A percentile compares a stretch with the other conserved stretches of the same genome.
phyloP scores from a whole-genome alignment of 2,113 vertebrate species.

The Irena cyanogastra region DNA sequence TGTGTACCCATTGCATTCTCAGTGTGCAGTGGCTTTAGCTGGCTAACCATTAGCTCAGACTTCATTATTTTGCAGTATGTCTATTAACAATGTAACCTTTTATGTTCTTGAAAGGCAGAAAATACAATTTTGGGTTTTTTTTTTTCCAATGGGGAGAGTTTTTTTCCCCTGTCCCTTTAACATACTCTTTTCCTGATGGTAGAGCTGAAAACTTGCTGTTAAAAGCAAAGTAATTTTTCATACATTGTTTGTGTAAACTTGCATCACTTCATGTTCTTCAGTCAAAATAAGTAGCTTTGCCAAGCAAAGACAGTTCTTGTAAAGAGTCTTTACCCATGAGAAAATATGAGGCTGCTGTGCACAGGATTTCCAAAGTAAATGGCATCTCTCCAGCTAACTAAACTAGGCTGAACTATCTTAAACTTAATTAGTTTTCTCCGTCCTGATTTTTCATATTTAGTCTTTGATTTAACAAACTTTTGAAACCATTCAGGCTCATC shows the following conservation, averaged over 20 bases:
- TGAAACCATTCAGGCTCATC: neutral
- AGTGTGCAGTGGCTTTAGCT: neutral
- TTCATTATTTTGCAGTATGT: neutral
- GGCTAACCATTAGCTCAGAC: neutral
- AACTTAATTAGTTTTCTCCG: neutral
- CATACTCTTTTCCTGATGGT: neutral
- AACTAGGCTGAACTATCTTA: neutral
- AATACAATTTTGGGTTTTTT: accelerated
- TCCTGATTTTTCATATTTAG: neutral
- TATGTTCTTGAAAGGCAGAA: neutral
- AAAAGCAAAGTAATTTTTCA: neutral
- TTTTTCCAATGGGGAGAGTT: neutral
- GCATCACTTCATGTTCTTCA: neutral
- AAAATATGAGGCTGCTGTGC: neutral
- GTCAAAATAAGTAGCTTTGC: neutral
- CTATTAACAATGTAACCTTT: neutral
- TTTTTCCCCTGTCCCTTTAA: neutral
- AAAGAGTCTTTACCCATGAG: neutral
- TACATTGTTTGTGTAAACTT: neutral
- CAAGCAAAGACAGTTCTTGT: neutral
- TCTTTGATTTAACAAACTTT: neutral
- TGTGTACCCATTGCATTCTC: neutral
- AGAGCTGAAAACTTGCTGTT: neutral
- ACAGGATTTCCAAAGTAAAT: neutral
- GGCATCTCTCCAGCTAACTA: neutral